A percentile compares a stretch with the other conserved stretches of the same genome.
phyloP scores from a whole-genome alignment of 1,140 invertebrate genomes.

The Harlomillsia oculata region DNA sequence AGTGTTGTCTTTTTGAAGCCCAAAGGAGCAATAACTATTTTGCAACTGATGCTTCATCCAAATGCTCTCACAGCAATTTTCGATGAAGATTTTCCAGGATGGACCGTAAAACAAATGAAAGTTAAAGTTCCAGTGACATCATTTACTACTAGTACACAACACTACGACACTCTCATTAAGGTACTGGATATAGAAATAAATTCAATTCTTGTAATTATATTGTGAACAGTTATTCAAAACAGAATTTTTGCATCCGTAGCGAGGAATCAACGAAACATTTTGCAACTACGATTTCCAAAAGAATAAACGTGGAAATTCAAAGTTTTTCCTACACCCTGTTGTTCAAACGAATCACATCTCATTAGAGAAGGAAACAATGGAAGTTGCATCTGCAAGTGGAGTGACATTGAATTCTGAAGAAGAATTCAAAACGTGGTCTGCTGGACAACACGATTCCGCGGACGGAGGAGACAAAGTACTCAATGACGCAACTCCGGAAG shows the following conservation, averaged over 20 bases:
- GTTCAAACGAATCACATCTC: conserved; percentile 22
- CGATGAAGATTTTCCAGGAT: conserved; percentile 23
- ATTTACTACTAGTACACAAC: conserved; percentile 14
- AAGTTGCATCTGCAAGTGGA: conserved; percentile 15
- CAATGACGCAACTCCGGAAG: background rate
- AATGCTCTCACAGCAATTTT: conserved; percentile 22
- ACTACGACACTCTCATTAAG: conserved; percentile 17
- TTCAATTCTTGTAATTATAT: background rate
- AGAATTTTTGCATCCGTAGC: conserved; percentile 2
- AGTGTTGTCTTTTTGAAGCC: conserved; percentile 22
- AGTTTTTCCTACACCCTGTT: conserved; percentile 17
- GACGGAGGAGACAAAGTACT: background rate
- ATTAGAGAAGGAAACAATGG: conserved; percentile 8
- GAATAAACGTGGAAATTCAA: conserved; percentile 7
- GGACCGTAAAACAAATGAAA: conserved; percentile 20
- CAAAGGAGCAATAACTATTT: conserved; percentile 15
- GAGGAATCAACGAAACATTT: conserved; percentile 19
- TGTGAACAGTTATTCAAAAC: background rate
- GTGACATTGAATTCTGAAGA: conserved; percentile 16
- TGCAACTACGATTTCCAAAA: conserved; percentile 13
- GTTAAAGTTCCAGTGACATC: conserved; percentile 5
- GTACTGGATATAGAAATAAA: background rate
- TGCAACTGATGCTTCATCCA: conserved; percentile 20
- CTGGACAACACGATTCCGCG: background rate
- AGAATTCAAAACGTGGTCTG: conserved; percentile 7